Conservation (phyloP, 1,140 invertebrate genomes). For the Papilio aristodemus region DNA sequence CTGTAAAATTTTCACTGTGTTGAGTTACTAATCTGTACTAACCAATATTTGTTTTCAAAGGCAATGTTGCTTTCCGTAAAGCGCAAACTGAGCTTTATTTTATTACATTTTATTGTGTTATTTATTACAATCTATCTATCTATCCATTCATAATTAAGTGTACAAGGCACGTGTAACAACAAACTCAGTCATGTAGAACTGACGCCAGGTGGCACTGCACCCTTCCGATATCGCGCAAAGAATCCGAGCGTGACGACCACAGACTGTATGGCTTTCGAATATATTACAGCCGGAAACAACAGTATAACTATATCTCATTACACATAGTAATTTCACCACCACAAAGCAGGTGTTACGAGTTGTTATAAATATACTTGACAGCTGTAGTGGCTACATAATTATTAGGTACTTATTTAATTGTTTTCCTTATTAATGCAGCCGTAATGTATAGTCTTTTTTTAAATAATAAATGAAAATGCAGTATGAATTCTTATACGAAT, state of each 20-base stretch:
- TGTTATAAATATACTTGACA: neutral
- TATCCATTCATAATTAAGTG: no score
- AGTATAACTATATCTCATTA: constrained; percentile 32
- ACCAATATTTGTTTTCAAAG: neutral
- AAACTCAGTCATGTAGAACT: constrained; percentile 40
- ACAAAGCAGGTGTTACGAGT: constrained; percentile 8
- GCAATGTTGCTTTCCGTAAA: no score
- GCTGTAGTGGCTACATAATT: neutral
- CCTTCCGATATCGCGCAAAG: constrained; percentile 42
- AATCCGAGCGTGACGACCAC: constrained; percentile 49
- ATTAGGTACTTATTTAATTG: neutral
- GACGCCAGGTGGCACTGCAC: constrained; percentile 51
- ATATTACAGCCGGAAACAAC: constrained; percentile 37
- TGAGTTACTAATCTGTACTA: no score
- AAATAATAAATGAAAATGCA: neutral
- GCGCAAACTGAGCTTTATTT: no score
- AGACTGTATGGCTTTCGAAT: constrained; percentile 53
- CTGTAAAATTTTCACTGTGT: no score
- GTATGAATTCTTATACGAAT: no score
- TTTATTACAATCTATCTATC: no score
- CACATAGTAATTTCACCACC: constrained; percentile 14
- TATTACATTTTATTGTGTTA: no score
- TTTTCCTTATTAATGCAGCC: no score
- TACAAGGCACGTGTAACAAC: constrained; percentile 20
- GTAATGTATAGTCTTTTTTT: no score